Percentiles rank a stretch among this genome's conserved stretches.
Conservation (phyloP, 2,888 invertebrate genomes). For the Linnaemya vulpina region DNA sequence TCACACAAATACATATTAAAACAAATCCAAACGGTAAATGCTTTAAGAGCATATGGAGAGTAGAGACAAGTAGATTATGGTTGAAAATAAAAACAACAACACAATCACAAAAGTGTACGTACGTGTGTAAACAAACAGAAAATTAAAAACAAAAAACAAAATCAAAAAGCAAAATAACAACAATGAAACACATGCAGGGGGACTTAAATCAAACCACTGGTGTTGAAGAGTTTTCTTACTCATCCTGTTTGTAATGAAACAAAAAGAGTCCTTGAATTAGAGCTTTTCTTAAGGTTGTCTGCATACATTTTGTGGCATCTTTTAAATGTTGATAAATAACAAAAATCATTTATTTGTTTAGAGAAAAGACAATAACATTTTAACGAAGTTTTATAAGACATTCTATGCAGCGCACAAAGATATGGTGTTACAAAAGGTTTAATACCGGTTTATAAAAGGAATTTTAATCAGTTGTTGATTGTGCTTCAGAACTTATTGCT, state of each 20-base stretch:
- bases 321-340: not conserved
- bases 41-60: constrained; percentile 31
- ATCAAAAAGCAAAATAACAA: not conserved
- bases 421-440: no score
- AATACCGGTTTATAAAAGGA: no score
- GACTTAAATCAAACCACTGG: not conserved
- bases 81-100: constrained; percentile 36
- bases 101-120: constrained; percentile 19
- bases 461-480: no score
- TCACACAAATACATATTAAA: not conserved
- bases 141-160: not conserved
- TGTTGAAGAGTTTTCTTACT: not conserved
- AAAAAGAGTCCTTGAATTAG: not conserved
- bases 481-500: no score
- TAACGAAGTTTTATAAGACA: no score
- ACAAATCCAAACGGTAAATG: constrained; percentile 30
- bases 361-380: no score
- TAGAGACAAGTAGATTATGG: constrained; percentile 67
- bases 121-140: not conserved
- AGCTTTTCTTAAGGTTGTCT: not conserved
- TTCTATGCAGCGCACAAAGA: no score
- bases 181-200: not conserved
- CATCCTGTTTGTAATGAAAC: not conserved
- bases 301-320: not conserved
- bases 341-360: not conserved